These are phyloP conservation scores for Acromyrmex heyeri DNA, from an alignment of 1,140 invertebrate genomes.

Conservation along the genomic window DNA sequence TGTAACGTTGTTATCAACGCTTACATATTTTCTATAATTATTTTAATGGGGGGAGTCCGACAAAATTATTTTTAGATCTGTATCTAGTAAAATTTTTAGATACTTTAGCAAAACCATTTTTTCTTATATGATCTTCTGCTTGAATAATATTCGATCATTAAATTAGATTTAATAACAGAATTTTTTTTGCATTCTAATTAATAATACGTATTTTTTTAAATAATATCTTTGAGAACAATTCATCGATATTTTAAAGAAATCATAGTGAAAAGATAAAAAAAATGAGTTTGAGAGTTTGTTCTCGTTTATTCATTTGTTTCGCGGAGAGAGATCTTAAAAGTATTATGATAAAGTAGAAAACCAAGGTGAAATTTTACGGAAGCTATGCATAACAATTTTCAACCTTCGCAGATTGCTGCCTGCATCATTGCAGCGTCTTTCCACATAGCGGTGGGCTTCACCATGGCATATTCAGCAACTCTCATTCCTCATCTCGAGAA, in stretches of 20 bases:
- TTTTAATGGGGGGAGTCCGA: no score
- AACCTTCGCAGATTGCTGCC: slow-evolving; percentile 84
- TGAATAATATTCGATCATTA: background rate
- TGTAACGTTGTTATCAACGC: no score
- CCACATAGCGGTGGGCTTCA: slow-evolving; percentile 88
- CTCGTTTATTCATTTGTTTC: background rate
- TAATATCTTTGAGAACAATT: background rate
- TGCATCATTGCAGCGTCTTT: slow-evolving; percentile 87
- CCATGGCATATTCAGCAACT: slow-evolving; percentile 88
- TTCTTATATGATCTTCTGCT: background rate
- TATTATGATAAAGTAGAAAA: background rate
- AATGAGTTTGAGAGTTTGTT: background rate
- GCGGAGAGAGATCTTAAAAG: background rate
- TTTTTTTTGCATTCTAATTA: background rate
- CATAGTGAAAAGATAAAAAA: background rate
- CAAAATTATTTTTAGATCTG: no score
- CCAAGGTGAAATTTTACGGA: background rate
- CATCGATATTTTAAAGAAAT: background rate
- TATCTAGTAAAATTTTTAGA: no score
- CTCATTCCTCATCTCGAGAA: slow-evolving; percentile 87
- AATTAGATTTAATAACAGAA: slow-evolving; percentile 1
- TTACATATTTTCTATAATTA: no score
- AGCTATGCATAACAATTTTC: background rate
- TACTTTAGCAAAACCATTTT: no score
- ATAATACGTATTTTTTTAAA: background rate